Base-by-base conservation (phyloP, 2,888 invertebrate species). In the Temnothorax unifasciatus region DNA sequence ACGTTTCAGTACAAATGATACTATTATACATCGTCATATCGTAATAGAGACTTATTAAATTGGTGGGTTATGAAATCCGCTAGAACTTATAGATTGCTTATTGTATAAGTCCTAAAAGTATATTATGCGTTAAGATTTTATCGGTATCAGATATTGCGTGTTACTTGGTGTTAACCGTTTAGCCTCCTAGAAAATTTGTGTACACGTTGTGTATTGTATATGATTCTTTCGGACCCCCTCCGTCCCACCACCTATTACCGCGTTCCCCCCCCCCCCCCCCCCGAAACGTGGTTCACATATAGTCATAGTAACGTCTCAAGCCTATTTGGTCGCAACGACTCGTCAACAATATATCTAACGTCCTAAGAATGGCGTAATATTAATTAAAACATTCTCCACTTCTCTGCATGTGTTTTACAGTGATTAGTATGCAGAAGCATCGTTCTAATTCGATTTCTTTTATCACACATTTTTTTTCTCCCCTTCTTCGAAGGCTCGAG, bases 121-220 rank as follows among this genome's bases (percentile, higher is more conserved):
- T 21, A 54, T 87, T 87, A 82, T 52, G 38, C 73, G 73, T 64
- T 83, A 76, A 57, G 77, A 64, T 82, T 85, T 85, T 47, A 86
- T 85, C 79, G 83, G 76, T 90, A 84, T 83, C 85, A 83, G 82
- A 89, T 91, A 92, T 91, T 91, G 91, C 91, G 77, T 88, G 75
- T 91, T 87, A 86, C 81, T 92, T 92, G 92, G 92, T 92, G 91
- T 92, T 90, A 89, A 87, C 85, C 83, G 82, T 88, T 90, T 87
- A 87, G 85, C 77, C 61, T 85, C 69, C 73, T 89, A 86, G 63
- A 86, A 88, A 85, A 85, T 82, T 86, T 85, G 83, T 86, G 47
- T 90, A 82, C 74, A 84, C 66, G 25, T 88, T 77, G 84, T 77
- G 84, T 59, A 81, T 81, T 77, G 84, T 59, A 81, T 81, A 86